These are phyloP conservation scores for Eristalinus sepulchralis DNA, from an alignment of 2,888 invertebrate species.

Conservation along the genomic window DNA sequence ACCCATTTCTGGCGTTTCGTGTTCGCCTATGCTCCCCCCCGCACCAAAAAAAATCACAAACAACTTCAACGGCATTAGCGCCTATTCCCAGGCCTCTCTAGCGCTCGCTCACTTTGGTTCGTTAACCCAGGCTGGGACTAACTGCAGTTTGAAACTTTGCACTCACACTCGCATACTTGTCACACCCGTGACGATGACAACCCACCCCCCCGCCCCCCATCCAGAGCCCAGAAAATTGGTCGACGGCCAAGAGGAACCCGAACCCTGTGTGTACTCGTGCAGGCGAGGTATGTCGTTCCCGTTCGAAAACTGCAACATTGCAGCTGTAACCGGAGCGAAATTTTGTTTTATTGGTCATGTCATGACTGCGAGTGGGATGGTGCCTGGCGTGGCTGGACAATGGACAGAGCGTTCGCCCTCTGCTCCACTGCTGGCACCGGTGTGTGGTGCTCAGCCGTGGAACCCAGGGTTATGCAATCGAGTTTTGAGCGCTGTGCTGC, in stretches of 20 bases:
- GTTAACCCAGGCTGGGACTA: constrained; percentile 45
- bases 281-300: constrained; percentile 4
- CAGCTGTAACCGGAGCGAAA: constrained; percentile 41
- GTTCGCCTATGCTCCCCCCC: constrained; percentile 32
- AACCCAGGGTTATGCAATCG: constrained; percentile 17
- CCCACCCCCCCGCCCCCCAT: not conserved
- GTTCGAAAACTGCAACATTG: constrained; percentile 38
- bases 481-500: not conserved
- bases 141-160: constrained; percentile 46
- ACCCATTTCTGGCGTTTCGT: constrained; percentile 49
- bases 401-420: not conserved
- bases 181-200: not conserved
- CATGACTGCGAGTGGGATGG: constrained; percentile 5
- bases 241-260: constrained; percentile 17
- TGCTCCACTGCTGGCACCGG: not conserved
- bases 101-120: constrained; percentile 12
- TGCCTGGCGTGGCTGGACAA: constrained; percentile 27
- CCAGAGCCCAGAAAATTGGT: constrained; percentile 12
- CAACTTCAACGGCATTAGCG: constrained; percentile 44
- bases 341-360: constrained; percentile 37
- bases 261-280: not conserved
- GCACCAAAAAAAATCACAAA: constrained; percentile 45
- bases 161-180: not conserved
- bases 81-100: not conserved
- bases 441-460: not conserved